phyloP scores from a whole-genome alignment of 2,797 vertebrate genomes.

The Chelon auratus region DNA sequence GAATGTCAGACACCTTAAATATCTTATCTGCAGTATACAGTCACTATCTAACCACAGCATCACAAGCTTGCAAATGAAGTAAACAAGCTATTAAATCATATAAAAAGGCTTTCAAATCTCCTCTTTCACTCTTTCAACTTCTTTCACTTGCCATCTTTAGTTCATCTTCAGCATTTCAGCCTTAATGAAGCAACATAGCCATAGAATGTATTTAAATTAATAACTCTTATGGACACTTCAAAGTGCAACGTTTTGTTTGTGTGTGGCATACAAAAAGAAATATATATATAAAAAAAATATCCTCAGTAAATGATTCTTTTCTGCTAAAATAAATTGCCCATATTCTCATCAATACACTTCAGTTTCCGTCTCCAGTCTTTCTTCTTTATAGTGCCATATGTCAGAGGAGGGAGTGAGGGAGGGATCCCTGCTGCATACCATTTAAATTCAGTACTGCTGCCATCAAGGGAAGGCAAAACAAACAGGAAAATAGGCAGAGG shows the following conservation, averaged over 20 bases:
- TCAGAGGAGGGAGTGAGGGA: background rate
- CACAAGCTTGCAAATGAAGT: background rate
- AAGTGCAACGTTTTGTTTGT: conserved; percentile 2
- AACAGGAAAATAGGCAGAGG: conserved; percentile 58
- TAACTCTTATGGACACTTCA: background rate
- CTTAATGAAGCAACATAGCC: background rate
- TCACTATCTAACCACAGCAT: background rate
- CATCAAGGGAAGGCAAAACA: conserved; percentile 48
- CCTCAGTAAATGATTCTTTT: background rate
- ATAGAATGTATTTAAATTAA: background rate
- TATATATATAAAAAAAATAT: background rate
- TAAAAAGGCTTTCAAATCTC: background rate
- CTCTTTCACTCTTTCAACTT: background rate
- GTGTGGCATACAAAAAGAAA: background rate
- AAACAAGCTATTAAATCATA: background rate
- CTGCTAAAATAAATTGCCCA: conserved; percentile 10
- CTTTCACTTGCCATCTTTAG: background rate
- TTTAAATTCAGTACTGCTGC: conserved; percentile 28
- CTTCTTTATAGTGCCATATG: conserved; percentile 22
- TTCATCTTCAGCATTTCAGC: background rate
- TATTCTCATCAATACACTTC: conserved; percentile 19
- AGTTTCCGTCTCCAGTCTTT: conserved; percentile 1
- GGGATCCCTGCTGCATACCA: conserved; percentile 6
- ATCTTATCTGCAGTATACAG: background rate
- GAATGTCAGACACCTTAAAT: background rate